phyloP scores from a whole-genome alignment of 2,113 vertebrate species.

The Hydrolagus affinis region DNA sequence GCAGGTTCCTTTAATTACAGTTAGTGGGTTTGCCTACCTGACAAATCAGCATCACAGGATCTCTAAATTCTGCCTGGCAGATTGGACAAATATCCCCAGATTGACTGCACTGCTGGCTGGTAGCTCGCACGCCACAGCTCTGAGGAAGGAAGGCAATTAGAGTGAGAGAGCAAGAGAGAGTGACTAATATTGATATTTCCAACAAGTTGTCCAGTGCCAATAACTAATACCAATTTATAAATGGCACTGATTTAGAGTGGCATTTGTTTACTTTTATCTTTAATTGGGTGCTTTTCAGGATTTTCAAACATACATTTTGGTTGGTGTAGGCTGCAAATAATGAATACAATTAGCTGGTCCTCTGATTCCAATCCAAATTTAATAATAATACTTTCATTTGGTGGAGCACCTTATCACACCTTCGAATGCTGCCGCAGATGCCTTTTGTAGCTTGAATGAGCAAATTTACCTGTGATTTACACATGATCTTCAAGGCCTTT shows the following conservation, averaged over 20 bases:
- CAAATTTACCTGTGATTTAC: slow-evolving; percentile 75
- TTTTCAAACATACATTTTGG: slow-evolving; percentile 1
- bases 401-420: no score
- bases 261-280: not conserved
- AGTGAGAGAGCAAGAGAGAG: slow-evolving; percentile 15
- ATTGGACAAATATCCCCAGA: slow-evolving; percentile 88
- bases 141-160: slow-evolving; percentile 41
- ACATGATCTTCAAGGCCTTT: slow-evolving; percentile 77
- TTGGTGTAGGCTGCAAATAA: not conserved
- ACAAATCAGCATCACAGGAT: slow-evolving; percentile 82
- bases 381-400: no score
- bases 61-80: slow-evolving; percentile 88
- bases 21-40: slow-evolving; percentile 63
- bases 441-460: not conserved
- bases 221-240: not conserved
- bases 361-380: no score
- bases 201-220: not conserved
- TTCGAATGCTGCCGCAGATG: not conserved
- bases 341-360: not conserved
- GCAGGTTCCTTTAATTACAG: no score
- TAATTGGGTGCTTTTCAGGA: not conserved
- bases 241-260: no score
- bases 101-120: slow-evolving; percentile 86
- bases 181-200: not conserved
- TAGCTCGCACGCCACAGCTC: slow-evolving; percentile 83